A percentile compares a stretch with the other conserved stretches of the same genome.
phyloP scores from a whole-genome alignment of 2,797 vertebrate genomes.

The Leontocebus nigricollis region DNA sequence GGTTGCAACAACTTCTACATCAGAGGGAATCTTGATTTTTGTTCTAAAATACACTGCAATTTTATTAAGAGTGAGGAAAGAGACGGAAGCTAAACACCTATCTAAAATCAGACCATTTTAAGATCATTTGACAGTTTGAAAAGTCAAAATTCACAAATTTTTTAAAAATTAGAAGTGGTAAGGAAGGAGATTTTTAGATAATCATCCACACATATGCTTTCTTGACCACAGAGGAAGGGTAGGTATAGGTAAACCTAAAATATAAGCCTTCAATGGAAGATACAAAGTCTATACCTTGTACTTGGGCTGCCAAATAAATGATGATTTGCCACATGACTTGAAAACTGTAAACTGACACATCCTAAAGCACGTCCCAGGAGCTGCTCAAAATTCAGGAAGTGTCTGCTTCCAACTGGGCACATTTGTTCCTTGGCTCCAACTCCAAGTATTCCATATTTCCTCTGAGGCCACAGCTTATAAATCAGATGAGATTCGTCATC shows the following conservation, averaged over 20 bases:
- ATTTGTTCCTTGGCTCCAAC: slow-evolving; percentile 36
- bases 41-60: slow-evolving; percentile 21
- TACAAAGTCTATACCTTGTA: not conserved
- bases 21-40: not conserved
- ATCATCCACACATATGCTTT: not conserved
- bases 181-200: not conserved
- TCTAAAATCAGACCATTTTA: not conserved
- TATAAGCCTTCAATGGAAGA: not conserved
- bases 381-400: slow-evolving; percentile 55
- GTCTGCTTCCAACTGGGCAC: slow-evolving; percentile 21
- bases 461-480: slow-evolving; percentile 68
- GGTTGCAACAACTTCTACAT: not conserved
- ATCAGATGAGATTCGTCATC: slow-evolving; percentile 74
- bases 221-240: not conserved
- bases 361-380: slow-evolving; percentile 3
- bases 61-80: not conserved
- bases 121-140: not conserved
- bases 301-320: slow-evolving; percentile 3
- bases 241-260: not conserved
- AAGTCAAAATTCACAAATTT: slow-evolving; percentile 40
- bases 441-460: slow-evolving; percentile 65
- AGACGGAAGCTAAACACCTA: not conserved
- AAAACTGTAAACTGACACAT: not conserved
- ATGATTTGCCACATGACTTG: slow-evolving; percentile 38
- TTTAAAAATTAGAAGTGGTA: slow-evolving; percentile 28